A percentile compares a stretch with the other conserved stretches of the same genome.
Conservation (phyloP, 2,113 vertebrate genomes). For the Parus major region DNA sequence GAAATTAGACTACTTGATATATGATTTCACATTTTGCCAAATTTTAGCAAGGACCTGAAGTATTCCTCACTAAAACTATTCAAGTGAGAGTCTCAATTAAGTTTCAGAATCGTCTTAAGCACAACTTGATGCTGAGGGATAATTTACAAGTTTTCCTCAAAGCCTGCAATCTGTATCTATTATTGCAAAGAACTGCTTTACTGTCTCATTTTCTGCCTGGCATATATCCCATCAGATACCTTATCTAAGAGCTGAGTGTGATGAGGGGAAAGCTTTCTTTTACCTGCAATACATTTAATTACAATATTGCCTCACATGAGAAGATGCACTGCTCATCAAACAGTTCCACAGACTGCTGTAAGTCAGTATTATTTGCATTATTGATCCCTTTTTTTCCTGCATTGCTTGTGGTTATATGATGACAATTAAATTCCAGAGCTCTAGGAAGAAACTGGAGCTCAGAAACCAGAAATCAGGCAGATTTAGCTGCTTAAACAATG, state of each 20-base stretch:
- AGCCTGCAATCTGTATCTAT: conserved; percentile 31
- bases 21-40: background rate
- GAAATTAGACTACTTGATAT: background rate
- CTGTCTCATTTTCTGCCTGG: conserved; percentile 49
- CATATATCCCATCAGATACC: conserved; percentile 28
- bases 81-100: background rate
- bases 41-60: background rate
- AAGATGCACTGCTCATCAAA: background rate
- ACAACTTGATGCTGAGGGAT: background rate
- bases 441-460: background rate
- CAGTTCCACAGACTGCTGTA: background rate
- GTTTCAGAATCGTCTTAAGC: background rate
- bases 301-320: background rate
- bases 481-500: background rate
- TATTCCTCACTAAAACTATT: background rate
- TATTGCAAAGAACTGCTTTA: conserved; percentile 15
- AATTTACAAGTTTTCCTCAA: conserved; percentile 21
- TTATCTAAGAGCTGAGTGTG: conserved; percentile 17
- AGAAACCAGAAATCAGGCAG: background rate
- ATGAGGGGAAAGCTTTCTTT: conserved; percentile 17
- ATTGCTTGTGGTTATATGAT: background rate
- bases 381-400: background rate
- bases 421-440: background rate
- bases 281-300: conserved; percentile 16
- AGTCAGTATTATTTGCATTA: background rate